Base-by-base conservation (phyloP, 2,797 vertebrate species). In the Silurus lanzhouensis region DNA sequence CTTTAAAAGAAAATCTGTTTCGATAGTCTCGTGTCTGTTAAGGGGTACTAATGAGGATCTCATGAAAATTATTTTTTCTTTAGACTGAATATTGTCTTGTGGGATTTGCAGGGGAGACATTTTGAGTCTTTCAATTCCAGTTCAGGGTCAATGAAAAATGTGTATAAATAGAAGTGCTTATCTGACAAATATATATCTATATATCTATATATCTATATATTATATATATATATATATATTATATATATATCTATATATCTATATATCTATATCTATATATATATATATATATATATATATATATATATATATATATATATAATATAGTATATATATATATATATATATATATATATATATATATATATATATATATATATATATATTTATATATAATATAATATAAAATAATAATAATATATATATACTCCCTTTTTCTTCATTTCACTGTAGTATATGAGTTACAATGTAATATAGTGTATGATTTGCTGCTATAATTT, bases 1-100 rank as follows among this genome's bases (percentile, higher is more conserved):
- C 90, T 88, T 87, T 84, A 89, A 82, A 25, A 63, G n/a, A 46
- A 84, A 90, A 92, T 89, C 82, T 86, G 89, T 87, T 88, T 82
- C 86, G 89, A 79, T 78, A 48, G 74, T n/a, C 77, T 61, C 14
- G 83, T 14, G 22, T 25, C 76, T 87, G 68, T 38, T 64, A 74
- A 46, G 48, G 72, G 84, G 17, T 63, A 61, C 48, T 61, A 85
- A 61, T 75, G 25, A 72, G 52, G 13, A 44, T 86, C 38, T 76
- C 66, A 66, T 83, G 38, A 82, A 83, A 77, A 85, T 14, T 38
- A 63, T 83, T 44, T 44, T 27, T 82, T 66, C 79, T 82, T 84
- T 67, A 66, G 44, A 60, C 17, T 78, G 70, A 84, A 87, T 85
- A 81, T 79, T 48, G 20, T 58, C 80, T 85, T 87, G 63, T 84